These are phyloP conservation scores for Platichthys stellatus DNA, from an alignment of 2,113 vertebrate species.

Conservation along the genomic window DNA sequence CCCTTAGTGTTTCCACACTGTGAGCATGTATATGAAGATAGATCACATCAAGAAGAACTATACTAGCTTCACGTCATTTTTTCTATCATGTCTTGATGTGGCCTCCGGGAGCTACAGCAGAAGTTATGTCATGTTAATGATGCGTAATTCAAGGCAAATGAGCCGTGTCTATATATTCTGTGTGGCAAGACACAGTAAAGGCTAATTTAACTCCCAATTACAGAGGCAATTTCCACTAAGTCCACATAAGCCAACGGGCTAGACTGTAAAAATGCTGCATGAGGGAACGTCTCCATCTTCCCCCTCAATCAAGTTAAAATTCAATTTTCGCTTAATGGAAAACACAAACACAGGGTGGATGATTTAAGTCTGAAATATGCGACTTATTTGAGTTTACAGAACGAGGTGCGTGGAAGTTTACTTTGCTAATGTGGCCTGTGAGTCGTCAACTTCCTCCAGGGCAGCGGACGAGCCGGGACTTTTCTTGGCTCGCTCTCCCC, in stretches of 20 bases:
- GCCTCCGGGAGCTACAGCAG: conserved; percentile 30
- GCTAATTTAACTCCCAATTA: conserved; percentile 68
- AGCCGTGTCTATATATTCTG: conserved; percentile 58
- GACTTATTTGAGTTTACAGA: conserved; percentile 40
- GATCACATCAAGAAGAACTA: conserved; percentile 9
- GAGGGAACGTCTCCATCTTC: conserved; percentile 51
- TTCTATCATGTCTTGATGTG: conserved; percentile 21
- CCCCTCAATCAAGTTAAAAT: conserved; percentile 55
- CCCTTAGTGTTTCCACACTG: conserved; percentile 14
- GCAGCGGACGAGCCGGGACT: conserved; percentile 25
- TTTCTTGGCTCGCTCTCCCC: conserved; percentile 41
- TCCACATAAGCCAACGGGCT: conserved; percentile 55
- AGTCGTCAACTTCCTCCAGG: conserved; percentile 52
- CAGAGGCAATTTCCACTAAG: conserved; percentile 62
- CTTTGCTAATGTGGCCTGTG: conserved; percentile 37
- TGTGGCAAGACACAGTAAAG: conserved; percentile 47
- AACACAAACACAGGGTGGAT: conserved; percentile 57
- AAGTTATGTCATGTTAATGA: conserved; percentile 59
- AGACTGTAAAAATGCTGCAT: conserved; percentile 50
- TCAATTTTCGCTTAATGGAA: conserved; percentile 64
- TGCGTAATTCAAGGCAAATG: conserved; percentile 59
- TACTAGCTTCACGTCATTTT: background rate
- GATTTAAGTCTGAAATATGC: conserved; percentile 34
- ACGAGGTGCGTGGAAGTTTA: conserved; percentile 25
- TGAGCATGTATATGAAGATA: conserved; percentile 16